Conservation (phyloP, 2,113 vertebrate species). For the Dissostichus mawsoni region DNA sequence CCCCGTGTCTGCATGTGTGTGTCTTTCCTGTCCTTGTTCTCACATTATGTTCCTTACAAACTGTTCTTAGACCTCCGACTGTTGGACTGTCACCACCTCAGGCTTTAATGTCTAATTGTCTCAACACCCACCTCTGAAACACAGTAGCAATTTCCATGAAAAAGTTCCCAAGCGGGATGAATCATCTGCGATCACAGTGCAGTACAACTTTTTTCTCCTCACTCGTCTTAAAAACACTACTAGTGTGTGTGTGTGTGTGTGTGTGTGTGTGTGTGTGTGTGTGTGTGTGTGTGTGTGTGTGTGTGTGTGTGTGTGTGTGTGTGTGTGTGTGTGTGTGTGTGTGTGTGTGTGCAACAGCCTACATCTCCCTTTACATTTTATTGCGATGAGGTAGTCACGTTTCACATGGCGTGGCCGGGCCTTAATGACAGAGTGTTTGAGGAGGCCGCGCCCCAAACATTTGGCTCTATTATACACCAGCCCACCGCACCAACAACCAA, state of each 20-base stretch:
- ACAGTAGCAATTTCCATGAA: slow-evolving; percentile 47
- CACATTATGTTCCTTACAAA: slow-evolving; percentile 36
- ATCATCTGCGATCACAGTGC: slow-evolving; percentile 23
- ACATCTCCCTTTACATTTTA: slow-evolving; percentile 69
- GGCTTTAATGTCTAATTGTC: slow-evolving; percentile 46
- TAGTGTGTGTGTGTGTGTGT: background rate
- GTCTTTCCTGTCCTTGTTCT: slow-evolving; percentile 18
- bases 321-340: background rate
- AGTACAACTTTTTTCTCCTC: slow-evolving; percentile 2
- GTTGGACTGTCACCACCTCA: slow-evolving; percentile 46
- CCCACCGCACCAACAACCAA: slow-evolving; percentile 74
- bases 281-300: background rate
- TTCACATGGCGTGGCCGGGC: slow-evolving; percentile 55
- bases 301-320: background rate
- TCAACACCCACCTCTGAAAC: slow-evolving; percentile 26
- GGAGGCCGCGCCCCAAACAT: slow-evolving; percentile 73
- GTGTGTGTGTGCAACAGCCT: slow-evolving; percentile 16
- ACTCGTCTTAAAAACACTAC: slow-evolving; percentile 29
- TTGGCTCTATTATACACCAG: slow-evolving; percentile 74
- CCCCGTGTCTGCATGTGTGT: background rate
- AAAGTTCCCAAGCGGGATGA: slow-evolving; percentile 27
- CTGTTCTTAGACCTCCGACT: slow-evolving; percentile 30
- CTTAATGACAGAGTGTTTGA: slow-evolving; percentile 77
- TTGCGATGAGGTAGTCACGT: slow-evolving; percentile 58
- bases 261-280: background rate